Evolutionary conservation across 2,113 vertebrate species (phyloP).

Genomic region (Uria aalge): DNA sequence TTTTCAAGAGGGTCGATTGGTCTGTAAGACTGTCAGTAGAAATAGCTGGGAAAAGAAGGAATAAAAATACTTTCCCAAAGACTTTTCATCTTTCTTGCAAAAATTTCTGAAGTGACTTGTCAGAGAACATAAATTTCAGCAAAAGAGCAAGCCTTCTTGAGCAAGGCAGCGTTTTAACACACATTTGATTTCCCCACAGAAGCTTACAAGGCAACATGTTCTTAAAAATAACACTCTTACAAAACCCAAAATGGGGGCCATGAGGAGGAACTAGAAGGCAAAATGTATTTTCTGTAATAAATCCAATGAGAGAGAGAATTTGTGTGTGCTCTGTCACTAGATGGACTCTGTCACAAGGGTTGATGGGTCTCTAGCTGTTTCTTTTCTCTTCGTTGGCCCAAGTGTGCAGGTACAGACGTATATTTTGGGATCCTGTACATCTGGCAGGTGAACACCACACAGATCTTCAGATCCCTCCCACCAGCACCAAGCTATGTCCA

Average conservation of each 20-base stretch:
- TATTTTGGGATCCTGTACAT: neutral
- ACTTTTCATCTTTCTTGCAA: neutral
- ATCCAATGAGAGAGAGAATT: neutral
- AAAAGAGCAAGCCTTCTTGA: neutral
- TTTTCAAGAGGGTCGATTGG: neutral
- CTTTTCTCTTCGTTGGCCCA: neutral
- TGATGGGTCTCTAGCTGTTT: neutral
- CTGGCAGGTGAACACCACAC: neutral
- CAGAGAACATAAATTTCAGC: neutral
- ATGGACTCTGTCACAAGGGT: neutral
- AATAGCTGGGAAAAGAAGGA: neutral
- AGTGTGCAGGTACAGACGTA: neutral
- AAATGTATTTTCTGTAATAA: neutral
- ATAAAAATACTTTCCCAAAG: neutral
- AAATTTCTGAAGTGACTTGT: neutral
- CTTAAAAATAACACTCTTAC: neutral
- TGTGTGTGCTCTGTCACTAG: neutral
- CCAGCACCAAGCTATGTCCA: neutral
- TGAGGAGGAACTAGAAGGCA: neutral
- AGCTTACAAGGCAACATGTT: neutral
- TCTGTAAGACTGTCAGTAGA: neutral
- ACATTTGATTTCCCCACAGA: neutral
- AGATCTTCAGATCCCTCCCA: neutral
- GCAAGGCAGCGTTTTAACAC: neutral
- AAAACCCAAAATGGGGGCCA: neutral